Evolutionary conservation across 2,888 invertebrate genomes (phyloP).

Genomic region (Apodemia zela): DNA sequence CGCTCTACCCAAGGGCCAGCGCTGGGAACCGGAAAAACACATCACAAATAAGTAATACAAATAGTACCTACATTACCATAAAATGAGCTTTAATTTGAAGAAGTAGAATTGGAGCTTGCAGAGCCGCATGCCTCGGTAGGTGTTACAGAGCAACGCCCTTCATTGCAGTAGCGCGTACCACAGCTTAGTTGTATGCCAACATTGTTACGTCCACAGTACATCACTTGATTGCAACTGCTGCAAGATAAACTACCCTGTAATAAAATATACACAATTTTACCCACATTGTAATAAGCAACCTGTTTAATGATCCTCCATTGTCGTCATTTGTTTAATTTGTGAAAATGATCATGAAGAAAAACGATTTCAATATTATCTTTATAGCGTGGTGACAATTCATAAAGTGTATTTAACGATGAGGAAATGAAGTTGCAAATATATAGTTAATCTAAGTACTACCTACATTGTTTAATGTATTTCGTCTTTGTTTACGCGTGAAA

Average conservation of each 20-base stretch:
- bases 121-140: neutral
- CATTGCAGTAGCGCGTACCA: constrained; percentile 24
- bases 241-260: constrained; percentile 22
- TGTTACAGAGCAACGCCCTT: constrained; percentile 18
- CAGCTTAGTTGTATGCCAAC: constrained; percentile 25
- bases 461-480: too few relatives aligned
- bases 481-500: too few relatives aligned
- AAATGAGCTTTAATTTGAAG: neutral
- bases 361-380: too few relatives aligned
- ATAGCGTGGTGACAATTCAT: too few relatives aligned
- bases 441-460: too few relatives aligned
- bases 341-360: too few relatives aligned
- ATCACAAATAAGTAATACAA: neutral
- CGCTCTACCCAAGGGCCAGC: too few relatives aligned
- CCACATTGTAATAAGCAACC: neutral
- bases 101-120: neutral
- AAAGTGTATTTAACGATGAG: too few relatives aligned
- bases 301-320: neutral
- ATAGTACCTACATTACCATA: neutral
- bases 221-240: constrained; percentile 25
- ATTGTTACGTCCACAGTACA: constrained; percentile 27
- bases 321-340: neutral
- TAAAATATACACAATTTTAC: neutral
- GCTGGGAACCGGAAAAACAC: too few relatives aligned
- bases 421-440: too few relatives aligned